Evolutionary conservation across 1,140 invertebrate genomes (phyloP).

Genomic region (Brachionus rotundiformis): DNA sequence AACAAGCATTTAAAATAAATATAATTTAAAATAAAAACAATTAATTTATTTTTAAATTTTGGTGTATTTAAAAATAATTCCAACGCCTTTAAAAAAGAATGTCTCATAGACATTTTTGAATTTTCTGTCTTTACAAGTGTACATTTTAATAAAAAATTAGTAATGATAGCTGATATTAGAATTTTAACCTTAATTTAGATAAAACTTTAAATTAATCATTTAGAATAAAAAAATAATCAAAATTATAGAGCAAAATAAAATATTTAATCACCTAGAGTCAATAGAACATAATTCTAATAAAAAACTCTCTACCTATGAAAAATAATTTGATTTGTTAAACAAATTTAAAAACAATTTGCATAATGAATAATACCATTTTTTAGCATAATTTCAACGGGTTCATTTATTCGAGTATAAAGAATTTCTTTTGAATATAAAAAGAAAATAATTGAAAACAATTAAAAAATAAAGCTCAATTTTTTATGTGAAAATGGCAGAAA

Average conservation of each 20-base stretch:
- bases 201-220: background rate
- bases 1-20: too few relatives aligned
- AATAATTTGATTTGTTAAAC: conserved; percentile 6
- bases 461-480: too few relatives aligned
- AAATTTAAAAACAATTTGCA: conserved; percentile 16
- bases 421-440: background rate
- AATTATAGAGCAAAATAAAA: background rate
- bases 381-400: conserved; percentile 23
- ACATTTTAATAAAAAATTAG: too few relatives aligned
- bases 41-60: too few relatives aligned
- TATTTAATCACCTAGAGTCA: conserved; percentile 13
- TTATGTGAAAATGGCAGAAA: conserved; percentile 34
- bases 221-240: background rate
- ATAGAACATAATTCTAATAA: background rate
- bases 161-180: background rate
- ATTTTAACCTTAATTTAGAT: background rate
- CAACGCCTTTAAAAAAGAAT: too few relatives aligned
- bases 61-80: too few relatives aligned
- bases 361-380: conserved; percentile 40
- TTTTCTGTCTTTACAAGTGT: too few relatives aligned
- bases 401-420: background rate
- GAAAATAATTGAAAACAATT: conserved; percentile 6
- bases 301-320: conserved; percentile 7
- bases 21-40: too few relatives aligned
- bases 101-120: too few relatives aligned